Percentiles rank a stretch among this genome's conserved stretches.
Conservation (phyloP, 2,113 vertebrate species). For the Bufo gargarizans region DNA sequence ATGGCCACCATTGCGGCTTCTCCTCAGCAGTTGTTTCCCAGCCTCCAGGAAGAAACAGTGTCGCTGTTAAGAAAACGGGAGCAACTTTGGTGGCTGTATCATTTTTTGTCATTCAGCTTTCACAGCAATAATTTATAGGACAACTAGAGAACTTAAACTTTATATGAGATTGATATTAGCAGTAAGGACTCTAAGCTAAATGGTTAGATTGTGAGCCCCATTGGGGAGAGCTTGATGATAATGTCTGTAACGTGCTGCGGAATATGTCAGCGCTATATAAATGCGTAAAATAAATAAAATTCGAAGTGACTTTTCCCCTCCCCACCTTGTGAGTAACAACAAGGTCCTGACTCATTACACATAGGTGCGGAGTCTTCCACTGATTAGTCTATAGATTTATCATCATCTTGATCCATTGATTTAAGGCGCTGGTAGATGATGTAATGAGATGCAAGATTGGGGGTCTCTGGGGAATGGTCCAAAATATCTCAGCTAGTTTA, state of each 20-base stretch:
- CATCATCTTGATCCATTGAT: background rate
- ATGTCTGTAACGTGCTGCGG: no score
- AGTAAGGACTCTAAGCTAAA: background rate
- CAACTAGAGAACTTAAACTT: background rate
- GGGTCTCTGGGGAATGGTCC: background rate
- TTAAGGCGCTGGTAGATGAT: background rate
- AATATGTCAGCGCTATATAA: background rate
- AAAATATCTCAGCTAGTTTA: background rate
- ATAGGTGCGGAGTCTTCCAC: background rate
- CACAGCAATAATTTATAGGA: background rate
- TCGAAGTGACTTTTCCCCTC: background rate
- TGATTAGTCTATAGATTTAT: background rate
- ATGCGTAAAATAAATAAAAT: background rate
- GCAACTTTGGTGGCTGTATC: background rate
- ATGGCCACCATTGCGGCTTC: background rate
- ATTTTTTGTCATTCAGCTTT: background rate
- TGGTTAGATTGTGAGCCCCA: no score
- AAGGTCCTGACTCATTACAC: background rate
- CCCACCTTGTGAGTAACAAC: background rate
- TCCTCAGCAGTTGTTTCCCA: no score
- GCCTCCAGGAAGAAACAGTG: no score
- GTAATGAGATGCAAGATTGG: slow-evolving; percentile 5
- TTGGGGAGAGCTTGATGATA: no score
- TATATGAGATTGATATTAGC: background rate
- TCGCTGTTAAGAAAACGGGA: background rate